Percentiles rank a stretch among this genome's conserved stretches.
Evolutionary conservation across 2,888 invertebrate species (phyloP).

Genomic region (Furcula furcula): DNA sequence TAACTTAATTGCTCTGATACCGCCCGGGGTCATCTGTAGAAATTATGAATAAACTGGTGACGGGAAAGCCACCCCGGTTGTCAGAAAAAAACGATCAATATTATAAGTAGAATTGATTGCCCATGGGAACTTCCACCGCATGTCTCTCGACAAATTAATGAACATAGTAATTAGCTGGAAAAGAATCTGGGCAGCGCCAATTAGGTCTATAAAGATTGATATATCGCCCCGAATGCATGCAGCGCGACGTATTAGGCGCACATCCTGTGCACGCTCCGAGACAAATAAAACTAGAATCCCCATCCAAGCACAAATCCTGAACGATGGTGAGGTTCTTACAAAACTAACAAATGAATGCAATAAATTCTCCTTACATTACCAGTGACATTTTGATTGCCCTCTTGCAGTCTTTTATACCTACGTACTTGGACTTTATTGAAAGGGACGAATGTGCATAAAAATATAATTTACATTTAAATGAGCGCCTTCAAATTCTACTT

Average conservation of each 20-base stretch:
- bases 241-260: conserved; percentile 57
- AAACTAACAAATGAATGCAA: conserved; percentile 73
- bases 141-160: conserved; percentile 48
- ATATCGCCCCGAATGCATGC: conserved; percentile 57
- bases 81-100: neutral
- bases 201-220: conserved; percentile 62
- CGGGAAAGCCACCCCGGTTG: conserved; percentile 25
- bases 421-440: conserved; percentile 21
- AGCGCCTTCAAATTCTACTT: conserved; percentile 9
- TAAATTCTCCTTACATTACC: conserved; percentile 70
- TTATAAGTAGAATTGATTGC: conserved; percentile 1
- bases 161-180: conserved; percentile 41
- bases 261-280: conserved; percentile 64
- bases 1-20: conserved; percentile 69
- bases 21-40: conserved; percentile 45
- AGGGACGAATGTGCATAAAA: conserved; percentile 7
- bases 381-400: conserved; percentile 45
- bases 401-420: conserved; percentile 34
- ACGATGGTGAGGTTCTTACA: conserved; percentile 61
- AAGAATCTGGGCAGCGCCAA: conserved; percentile 51
- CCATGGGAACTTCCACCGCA: conserved; percentile 8
- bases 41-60: conserved; percentile 41
- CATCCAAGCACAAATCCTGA: conserved; percentile 61
- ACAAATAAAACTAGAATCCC: conserved; percentile 69
- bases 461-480: conserved; percentile 11